Conservation (phyloP, 2,797 vertebrate genomes). For the Neostethus bicornis region DNA sequence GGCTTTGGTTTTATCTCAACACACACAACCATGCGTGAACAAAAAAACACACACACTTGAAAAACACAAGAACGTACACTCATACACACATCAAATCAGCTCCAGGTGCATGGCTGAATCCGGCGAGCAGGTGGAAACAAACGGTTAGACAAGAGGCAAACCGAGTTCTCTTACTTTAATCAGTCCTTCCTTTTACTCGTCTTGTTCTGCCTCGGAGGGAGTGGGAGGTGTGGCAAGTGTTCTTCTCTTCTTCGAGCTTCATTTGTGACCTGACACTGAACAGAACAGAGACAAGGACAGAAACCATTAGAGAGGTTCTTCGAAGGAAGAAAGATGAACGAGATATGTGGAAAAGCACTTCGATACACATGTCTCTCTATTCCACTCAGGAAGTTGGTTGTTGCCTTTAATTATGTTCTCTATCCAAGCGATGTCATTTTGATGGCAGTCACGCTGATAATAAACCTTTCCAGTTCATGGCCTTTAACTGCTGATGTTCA, state of each 20-base stretch:
- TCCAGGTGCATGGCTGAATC: constrained; percentile 43
- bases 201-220: constrained; percentile 15
- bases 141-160: constrained; percentile 26
- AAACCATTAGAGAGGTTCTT: constrained; percentile 35
- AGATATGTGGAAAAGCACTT: neutral
- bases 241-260: constrained; percentile 25
- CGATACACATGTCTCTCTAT: constrained; percentile 6
- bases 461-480: neutral
- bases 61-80: constrained; percentile 30
- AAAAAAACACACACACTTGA: constrained; percentile 33
- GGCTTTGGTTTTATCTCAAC: constrained; percentile 30
- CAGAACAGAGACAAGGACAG: constrained; percentile 14
- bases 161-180: constrained; percentile 54
- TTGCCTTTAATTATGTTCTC: constrained; percentile 11
- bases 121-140: constrained; percentile 41
- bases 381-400: neutral
- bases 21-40: constrained; percentile 6
- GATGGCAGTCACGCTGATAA: neutral
- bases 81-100: constrained; percentile 48
- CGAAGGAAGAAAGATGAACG: neutral
- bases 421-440: constrained; percentile 16
- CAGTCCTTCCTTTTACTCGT: constrained; percentile 27
- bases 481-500: neutral
- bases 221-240: constrained; percentile 11
- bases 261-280: constrained; percentile 43